Percentiles rank a stretch among this genome's conserved stretches.
Conservation (phyloP, 2,888 invertebrate species). For the Ptilodon capucinus region DNA sequence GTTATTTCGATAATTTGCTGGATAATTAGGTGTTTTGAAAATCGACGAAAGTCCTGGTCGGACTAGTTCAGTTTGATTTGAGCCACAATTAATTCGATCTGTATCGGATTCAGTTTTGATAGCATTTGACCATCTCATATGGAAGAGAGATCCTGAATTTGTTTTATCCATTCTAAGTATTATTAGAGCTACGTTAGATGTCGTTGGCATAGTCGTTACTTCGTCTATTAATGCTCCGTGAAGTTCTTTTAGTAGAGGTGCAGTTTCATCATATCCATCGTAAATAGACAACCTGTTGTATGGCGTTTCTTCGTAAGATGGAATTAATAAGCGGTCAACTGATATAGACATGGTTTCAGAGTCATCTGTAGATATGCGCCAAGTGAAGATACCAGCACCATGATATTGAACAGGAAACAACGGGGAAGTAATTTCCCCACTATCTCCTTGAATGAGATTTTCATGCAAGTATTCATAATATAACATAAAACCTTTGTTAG, state of each 20-base stretch:
- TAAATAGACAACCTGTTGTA: conserved; percentile 78
- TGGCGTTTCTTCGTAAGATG: conserved; percentile 48
- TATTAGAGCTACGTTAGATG: conserved; percentile 85
- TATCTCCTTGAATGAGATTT: conserved; percentile 85
- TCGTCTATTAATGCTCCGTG: conserved; percentile 74
- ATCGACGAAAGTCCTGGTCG: conserved; percentile 31
- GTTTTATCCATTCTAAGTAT: conserved; percentile 67
- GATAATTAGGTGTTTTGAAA: conserved; percentile 90
- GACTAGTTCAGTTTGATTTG: conserved; percentile 52
- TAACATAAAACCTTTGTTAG: conserved; percentile 87
- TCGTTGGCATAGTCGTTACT: conserved; percentile 64
- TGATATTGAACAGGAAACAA: conserved; percentile 84
- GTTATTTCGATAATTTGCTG: conserved; percentile 83
- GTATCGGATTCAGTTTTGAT: conserved; percentile 15
- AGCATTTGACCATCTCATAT: conserved; percentile 54
- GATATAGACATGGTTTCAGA: conserved; percentile 44
- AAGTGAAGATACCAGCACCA: conserved; percentile 77
- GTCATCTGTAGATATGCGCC: conserved; percentile 85
- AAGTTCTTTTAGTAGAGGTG: conserved; percentile 75
- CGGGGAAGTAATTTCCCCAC: conserved; percentile 90
- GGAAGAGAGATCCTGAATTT: conserved; percentile 69
- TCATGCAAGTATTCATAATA: conserved; percentile 87
- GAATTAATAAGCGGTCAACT: conserved; percentile 57
- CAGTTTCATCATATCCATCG: conserved; percentile 88
- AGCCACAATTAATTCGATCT: conserved; percentile 58